Conservation (phyloP, 2,888 invertebrate genomes). For the Frankliniella intonsa region DNA sequence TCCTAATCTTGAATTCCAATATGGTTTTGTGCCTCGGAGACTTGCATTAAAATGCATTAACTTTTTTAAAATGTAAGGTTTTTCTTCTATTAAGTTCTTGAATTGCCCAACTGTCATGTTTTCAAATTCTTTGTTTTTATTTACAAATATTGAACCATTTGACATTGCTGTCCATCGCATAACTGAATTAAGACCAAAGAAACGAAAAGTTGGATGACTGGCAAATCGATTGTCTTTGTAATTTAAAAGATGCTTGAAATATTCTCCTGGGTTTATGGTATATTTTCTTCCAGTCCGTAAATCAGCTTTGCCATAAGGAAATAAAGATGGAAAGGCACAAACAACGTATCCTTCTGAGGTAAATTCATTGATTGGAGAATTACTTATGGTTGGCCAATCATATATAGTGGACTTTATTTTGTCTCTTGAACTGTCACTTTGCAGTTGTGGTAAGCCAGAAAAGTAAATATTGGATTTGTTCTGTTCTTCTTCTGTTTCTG, state of each 20-base stretch:
- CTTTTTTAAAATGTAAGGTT: conserved; percentile 30
- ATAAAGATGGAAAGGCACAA: conserved; percentile 33
- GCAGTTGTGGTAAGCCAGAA: too few relatives aligned
- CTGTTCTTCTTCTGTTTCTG: neutral
- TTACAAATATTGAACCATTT: neutral
- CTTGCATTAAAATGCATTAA: conserved; percentile 34
- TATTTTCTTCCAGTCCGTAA: neutral
- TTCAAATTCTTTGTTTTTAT: neutral
- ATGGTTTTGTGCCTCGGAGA: conserved; percentile 34
- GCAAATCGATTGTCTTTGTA: conserved; percentile 30
- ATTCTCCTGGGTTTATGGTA: neutral
- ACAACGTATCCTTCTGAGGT: conserved; percentile 32
- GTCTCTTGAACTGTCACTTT: too few relatives aligned
- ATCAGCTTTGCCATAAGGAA: conserved; percentile 34
- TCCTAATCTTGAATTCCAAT: conserved; percentile 31
- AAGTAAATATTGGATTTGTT: neutral
- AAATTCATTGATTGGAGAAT: conserved; percentile 29
- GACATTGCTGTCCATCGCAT: neutral
- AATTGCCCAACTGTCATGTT: conserved; percentile 17
- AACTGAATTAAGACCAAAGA: conserved; percentile 27
- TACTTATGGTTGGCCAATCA: neutral
- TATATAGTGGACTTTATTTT: neutral
- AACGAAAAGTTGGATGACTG: conserved; percentile 27
- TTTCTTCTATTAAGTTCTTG: conserved; percentile 4
- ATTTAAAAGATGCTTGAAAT: conserved; percentile 28